These are phyloP conservation scores for Athene noctua DNA, from an alignment of 2,113 vertebrate genomes.

Conservation along the genomic window DNA sequence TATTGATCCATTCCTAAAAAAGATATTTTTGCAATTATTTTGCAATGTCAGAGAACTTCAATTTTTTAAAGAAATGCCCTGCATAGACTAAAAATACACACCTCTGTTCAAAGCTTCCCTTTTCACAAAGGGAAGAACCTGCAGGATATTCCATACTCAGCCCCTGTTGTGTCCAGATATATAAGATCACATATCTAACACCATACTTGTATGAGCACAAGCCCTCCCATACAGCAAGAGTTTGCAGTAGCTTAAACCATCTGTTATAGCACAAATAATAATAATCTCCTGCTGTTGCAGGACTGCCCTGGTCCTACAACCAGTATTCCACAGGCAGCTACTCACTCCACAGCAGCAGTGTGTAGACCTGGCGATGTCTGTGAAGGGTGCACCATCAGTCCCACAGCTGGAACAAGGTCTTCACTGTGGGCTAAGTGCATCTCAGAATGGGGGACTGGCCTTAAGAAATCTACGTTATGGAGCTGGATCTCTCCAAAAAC, in stretches of 20 bases:
- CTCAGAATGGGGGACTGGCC: fast-evolving
- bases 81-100: background rate
- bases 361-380: background rate
- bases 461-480: background rate
- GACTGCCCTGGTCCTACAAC: background rate
- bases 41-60: background rate
- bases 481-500: background rate
- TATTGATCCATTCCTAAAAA: background rate
- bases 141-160: background rate
- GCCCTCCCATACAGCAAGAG: background rate
- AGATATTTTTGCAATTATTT: constrained; percentile 8
- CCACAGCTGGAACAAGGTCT: background rate
- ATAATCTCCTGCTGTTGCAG: background rate
- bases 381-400: background rate
- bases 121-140: background rate
- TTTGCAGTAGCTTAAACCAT: background rate
- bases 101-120: background rate
- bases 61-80: background rate
- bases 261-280: background rate
- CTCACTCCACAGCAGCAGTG: fast-evolving
- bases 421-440: fast-evolving
- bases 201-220: background rate
- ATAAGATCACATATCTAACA: background rate
- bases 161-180: too few species aligned
- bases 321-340: background rate